These are phyloP conservation scores for Drosophila oshimai DNA, from an alignment of 1,140 invertebrate species.

Conservation along the genomic window DNA sequence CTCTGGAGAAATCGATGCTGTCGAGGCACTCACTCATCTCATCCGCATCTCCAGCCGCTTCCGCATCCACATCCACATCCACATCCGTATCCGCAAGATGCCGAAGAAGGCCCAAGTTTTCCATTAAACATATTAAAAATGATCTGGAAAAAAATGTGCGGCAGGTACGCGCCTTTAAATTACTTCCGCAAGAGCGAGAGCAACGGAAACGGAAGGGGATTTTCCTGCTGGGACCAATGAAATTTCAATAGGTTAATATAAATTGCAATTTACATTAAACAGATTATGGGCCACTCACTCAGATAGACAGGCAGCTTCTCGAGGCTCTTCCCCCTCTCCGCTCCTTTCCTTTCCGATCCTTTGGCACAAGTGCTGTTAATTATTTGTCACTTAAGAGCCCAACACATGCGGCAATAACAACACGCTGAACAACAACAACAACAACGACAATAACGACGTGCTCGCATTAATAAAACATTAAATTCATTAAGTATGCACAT, in stretches of 20 bases:
- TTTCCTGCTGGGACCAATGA: constrained; percentile 34
- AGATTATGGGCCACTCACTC: constrained; percentile 52
- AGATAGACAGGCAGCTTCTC: constrained; percentile 2
- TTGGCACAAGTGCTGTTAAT: constrained; percentile 75
- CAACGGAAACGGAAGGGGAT: constrained; percentile 30
- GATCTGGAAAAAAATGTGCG: constrained; percentile 18
- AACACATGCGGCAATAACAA: constrained; percentile 56
- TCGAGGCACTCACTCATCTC: constrained; percentile 27
- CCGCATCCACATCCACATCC: constrained; percentile 3
- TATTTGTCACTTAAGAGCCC: constrained; percentile 74
- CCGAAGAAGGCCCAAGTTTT: constrained; percentile 16
- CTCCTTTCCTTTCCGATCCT: neutral
- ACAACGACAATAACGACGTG: constrained; percentile 37
- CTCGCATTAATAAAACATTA: constrained; percentile 75
- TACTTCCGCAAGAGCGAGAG: constrained; percentile 39
- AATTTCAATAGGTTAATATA: constrained; percentile 78
- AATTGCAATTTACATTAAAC: constrained; percentile 81
- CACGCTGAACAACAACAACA: constrained; percentile 9
- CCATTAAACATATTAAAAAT: constrained; percentile 58
- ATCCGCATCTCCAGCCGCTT: neutral
- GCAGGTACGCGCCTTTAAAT: constrained; percentile 40
- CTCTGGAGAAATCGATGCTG: constrained; percentile 61
- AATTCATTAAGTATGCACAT: constrained; percentile 75
- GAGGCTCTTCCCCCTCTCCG: neutral
- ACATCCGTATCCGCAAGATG: constrained; percentile 16